Conservation (phyloP, 2,797 vertebrate species). For the Pitangus sulphuratus region DNA sequence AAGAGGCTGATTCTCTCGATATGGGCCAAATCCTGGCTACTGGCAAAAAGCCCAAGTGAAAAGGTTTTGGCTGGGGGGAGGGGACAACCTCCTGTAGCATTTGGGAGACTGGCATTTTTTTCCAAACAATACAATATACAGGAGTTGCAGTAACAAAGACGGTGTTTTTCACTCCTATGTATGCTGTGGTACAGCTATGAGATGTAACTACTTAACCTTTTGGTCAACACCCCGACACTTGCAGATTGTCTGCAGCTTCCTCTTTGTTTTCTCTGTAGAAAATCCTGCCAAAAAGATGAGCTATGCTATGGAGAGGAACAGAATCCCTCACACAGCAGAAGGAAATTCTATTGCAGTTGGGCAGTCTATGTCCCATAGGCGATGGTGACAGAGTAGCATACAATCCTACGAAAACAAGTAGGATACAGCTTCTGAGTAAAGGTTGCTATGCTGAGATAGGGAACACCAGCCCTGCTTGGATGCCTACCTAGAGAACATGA, state of each 20-base stretch:
- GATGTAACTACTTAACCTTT: neutral
- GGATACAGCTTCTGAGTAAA: neutral
- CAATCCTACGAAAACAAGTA: neutral
- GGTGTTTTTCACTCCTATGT: neutral
- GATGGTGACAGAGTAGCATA: neutral
- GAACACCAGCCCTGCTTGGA: neutral
- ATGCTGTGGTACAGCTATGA: neutral
- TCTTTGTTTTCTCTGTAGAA: neutral
- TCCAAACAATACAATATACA: neutral
- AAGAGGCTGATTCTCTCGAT: conserved; percentile 60
- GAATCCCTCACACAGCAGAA: neutral
- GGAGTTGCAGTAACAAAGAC: neutral
- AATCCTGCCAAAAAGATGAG: neutral
- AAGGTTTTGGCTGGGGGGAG: conserved; percentile 26
- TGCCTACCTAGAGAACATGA: neutral
- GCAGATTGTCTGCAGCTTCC: neutral
- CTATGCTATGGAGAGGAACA: neutral
- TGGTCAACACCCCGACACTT: neutral
- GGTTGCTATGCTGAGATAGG: neutral
- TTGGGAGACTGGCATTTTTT: neutral
- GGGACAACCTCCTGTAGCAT: neutral
- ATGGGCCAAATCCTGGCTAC: conserved; percentile 53
- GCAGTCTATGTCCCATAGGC: neutral
- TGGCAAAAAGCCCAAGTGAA: conserved; percentile 57
- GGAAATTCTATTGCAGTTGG: neutral